Evolutionary conservation across 2,888 invertebrate species (phyloP), one percentile per base, ranked within the genome.

Genomic region (Homarus gammarus): DNA sequence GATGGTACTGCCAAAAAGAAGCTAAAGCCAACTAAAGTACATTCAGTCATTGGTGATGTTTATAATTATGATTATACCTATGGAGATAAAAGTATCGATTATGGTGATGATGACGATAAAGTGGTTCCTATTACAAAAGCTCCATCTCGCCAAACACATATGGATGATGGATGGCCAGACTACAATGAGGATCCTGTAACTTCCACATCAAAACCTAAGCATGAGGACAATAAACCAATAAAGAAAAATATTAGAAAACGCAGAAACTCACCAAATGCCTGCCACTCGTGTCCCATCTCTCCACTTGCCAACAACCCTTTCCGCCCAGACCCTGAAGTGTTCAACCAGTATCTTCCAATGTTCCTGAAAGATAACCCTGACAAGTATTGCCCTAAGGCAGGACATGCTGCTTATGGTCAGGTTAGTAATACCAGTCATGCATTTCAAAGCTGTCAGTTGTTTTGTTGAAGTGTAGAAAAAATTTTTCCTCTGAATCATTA

Each of bases 351-450:
- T 94, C 94, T 97, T 40, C 96, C 97, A 0, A 97, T 95, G 95
- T 98, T 98, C 95, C 94, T 98, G 15, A 95, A 96, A 93, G 98
- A 98, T 94, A 97, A 97, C 94, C 98, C 97, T 0, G 95, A 95
- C 90, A 94, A 94, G 1, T 93, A 93, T 0, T 98, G 98, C 93
- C 95, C 96, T 0, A 98, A 98, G 94, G 97, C 95, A 0, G 98
- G 98, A 0, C 97, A 97, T 94, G 97, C 97, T 0, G 96, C 97
- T 0, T 98, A 98, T 93, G 90, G 92, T 40, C 91, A 92, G 88
- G 91, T 92, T 36, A 85, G 64, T 64, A 5, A 27, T 27, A 64
- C 27, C 27, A 12, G 5, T 44, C 6, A 44, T 8, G 12, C 12
- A 44, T 44, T 12, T 44, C 44, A 44, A n/a, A n/a, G n/a, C n/a